phyloP scores from a whole-genome alignment of 2,797 vertebrate species.

The Lithobates sylvaticus region DNA sequence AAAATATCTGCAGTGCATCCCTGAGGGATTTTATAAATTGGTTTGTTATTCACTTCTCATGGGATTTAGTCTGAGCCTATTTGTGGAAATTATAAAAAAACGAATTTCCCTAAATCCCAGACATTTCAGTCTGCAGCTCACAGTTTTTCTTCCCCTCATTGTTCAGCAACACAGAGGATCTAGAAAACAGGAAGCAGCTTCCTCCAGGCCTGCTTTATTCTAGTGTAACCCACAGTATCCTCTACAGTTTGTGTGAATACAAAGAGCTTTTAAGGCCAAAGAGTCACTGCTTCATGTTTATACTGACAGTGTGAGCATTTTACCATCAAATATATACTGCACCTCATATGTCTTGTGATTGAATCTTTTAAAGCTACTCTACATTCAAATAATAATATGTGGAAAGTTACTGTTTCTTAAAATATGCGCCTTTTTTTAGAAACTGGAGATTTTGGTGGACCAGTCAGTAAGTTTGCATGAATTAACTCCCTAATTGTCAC shows the following conservation, averaged over 20 bases:
- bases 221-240: constrained; percentile 55
- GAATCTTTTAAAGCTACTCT: too few relatives aligned
- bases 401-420: too few relatives aligned
- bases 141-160: constrained; percentile 74
- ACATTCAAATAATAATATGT: too few relatives aligned
- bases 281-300: background rate
- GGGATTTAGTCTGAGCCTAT: background rate
- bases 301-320: background rate
- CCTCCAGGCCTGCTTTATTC: constrained; percentile 66
- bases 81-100: constrained; percentile 58
- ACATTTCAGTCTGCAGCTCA: constrained; percentile 62
- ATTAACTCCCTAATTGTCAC: too few relatives aligned
- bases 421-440: too few relatives aligned
- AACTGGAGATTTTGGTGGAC: too few relatives aligned
- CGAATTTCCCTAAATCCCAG: constrained; percentile 66
- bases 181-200: constrained; percentile 78
- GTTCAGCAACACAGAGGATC: constrained; percentile 75
- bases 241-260: background rate
- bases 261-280: constrained; percentile 28
- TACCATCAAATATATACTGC: too few relatives aligned
- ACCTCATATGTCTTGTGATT: too few relatives aligned
- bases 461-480: too few relatives aligned
- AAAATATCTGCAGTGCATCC: background rate
- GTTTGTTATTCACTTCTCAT: background rate
- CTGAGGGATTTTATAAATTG: background rate